A percentile compares a stretch with the other conserved stretches of the same genome.
Conservation (phyloP, 2,797 vertebrate species). For the Furcifer pardalis region DNA sequence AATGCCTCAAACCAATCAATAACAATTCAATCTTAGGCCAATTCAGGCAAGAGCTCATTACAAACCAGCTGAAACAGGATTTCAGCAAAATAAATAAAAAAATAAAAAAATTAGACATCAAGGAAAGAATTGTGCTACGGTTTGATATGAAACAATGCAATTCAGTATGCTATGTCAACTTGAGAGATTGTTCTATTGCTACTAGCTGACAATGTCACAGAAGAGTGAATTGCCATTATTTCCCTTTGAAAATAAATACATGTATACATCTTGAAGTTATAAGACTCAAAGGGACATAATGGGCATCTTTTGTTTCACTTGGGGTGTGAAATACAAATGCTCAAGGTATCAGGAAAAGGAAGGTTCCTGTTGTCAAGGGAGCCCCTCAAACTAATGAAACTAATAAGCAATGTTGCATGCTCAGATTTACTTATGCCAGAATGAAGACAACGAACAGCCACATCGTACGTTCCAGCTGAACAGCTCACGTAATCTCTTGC, state of each 20-base stretch:
- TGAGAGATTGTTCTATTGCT: constrained; percentile 37
- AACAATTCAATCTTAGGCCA: constrained; percentile 60
- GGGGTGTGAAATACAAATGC: not conserved
- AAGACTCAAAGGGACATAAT: not conserved
- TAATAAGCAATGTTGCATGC: constrained; percentile 1
- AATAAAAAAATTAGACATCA: constrained; percentile 60
- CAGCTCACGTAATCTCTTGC: constrained; percentile 4
- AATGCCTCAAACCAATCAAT: constrained; percentile 58
- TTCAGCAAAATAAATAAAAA: constrained; percentile 62
- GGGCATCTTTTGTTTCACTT: constrained; percentile 24
- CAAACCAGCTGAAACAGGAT: constrained; percentile 52
- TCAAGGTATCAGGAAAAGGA: constrained; percentile 4
- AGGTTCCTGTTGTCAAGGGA: not conserved
- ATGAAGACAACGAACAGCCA: constrained; percentile 15
- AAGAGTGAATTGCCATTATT: constrained; percentile 39
- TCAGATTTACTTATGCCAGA: constrained; percentile 18
- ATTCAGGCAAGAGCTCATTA: constrained; percentile 58
- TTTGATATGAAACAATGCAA: constrained; percentile 51
- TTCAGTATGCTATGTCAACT: constrained; percentile 21
- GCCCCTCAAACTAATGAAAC: not conserved
- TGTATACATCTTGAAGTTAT: not conserved
- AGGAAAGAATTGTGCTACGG: constrained; percentile 30
- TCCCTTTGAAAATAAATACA: not conserved
- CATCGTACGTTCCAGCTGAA: not conserved
- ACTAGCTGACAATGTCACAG: constrained; percentile 45